A percentile compares a stretch with the other conserved stretches of the same genome.
Conservation (phyloP, 2,888 invertebrate genomes). For the Caenorhabditis wallacei region DNA sequence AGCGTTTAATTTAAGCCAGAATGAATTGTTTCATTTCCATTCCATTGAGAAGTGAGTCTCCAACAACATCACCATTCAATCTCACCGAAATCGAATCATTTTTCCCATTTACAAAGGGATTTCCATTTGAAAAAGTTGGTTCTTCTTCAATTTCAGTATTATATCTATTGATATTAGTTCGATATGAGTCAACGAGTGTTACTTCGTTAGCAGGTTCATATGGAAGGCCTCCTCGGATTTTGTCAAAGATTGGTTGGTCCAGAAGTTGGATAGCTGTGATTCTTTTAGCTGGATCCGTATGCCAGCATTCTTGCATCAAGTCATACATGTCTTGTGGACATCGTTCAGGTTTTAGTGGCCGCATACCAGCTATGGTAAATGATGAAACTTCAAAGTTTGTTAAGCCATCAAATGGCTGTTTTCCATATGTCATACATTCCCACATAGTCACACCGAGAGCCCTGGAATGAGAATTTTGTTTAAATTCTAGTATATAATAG, state of each 20-base stretch:
- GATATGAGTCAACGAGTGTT: background rate
- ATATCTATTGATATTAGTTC: conserved; percentile 9
- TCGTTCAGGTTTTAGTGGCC: conserved; percentile 93
- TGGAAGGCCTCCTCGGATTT: conserved; percentile 22
- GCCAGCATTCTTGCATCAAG: conserved; percentile 98
- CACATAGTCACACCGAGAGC: conserved; percentile 96
- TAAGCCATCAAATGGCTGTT: conserved; percentile 95
- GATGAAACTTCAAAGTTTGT: conserved; percentile 96
- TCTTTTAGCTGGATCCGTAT: conserved; percentile 92
- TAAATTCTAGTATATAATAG: too few species aligned
- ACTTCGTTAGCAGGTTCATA: conserved; percentile 1
- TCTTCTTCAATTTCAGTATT: conserved; percentile 1
- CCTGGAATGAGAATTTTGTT: conserved; percentile 69
- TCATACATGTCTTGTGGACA: conserved; percentile 91
- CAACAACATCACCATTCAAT: background rate
- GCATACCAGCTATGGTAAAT: conserved; percentile 85
- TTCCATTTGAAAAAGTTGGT: background rate
- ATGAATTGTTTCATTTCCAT: background rate
- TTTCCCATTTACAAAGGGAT: background rate
- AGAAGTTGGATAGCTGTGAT: conserved; percentile 92
- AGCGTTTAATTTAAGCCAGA: background rate
- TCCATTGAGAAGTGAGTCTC: background rate
- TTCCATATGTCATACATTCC: conserved; percentile 98
- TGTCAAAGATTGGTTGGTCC: conserved; percentile 41
- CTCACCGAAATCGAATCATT: background rate